Base-by-base conservation (phyloP, 2,113 vertebrate genomes). In the Aldabrachelys gigantea region DNA sequence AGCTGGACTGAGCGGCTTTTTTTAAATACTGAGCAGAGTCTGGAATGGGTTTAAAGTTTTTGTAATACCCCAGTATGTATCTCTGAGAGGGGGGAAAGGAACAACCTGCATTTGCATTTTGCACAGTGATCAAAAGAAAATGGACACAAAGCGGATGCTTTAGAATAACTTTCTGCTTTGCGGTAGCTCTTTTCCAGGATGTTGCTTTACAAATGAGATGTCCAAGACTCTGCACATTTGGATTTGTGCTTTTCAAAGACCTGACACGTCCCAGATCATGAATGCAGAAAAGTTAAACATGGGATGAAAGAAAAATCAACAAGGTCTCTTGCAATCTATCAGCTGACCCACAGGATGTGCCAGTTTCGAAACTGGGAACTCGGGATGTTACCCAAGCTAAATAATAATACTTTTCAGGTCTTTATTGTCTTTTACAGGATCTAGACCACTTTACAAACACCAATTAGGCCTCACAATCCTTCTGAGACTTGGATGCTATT, bases 21-120 rank as follows among this genome's bases (percentile, higher is more conserved):
- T 52, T 52, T 19, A 53, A 95, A 13, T 49, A 94, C 93, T 91
- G 91, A 89, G 85, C 72, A 87, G 84, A 95, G 85, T 25, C 54
- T 85, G 79, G 79, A 79, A 92, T 50, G 87, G 94, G 85, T 85
- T 97, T 96, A 88, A 85, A 94, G 94, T 95, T 97, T 94, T 88
- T 96, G 65, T 85, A 95, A 95, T 84, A 95, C 94, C 65, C 85
- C 93, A 79, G 10, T 17, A 82, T 83, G 96, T 80, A 85, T 92
- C 90, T 95, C 95, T 94, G 95, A 96, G 57, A 29, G 31, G 96
- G 90, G 80, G 93, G 96, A 91, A 2, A 27, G 90, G 92, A 97
- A 94, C 92, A 93, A 82, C 93, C 75, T 92, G 89, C 94, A 92
- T 14, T 81, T 94, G 95, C 94, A 95, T 96, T 97, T 97, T 59